phyloP scores from a whole-genome alignment of 64 coral and sea anemone species.

The Astreopora myriophthalma region DNA sequence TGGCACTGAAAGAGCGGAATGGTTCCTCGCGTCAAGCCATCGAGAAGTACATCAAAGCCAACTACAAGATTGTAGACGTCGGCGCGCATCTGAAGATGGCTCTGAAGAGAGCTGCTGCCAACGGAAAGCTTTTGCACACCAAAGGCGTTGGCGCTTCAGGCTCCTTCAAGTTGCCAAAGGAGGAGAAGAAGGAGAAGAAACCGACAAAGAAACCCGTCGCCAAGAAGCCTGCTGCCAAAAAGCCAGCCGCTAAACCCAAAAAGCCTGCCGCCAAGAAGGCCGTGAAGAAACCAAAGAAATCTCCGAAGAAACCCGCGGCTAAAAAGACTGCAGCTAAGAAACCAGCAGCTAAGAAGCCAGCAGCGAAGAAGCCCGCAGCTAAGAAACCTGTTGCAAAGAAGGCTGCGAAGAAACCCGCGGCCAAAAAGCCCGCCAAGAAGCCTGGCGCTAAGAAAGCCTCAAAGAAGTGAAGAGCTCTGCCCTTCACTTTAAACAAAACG shows the following conservation, averaged over 20 bases:
- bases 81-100: background rate
- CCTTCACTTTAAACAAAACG: too few relatives aligned
- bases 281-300: background rate
- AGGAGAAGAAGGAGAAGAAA: background rate
- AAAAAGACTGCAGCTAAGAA: too few relatives aligned
- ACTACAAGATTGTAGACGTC: conserved; percentile 8
- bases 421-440: too few relatives aligned
- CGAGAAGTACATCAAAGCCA: conserved; percentile 32
- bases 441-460: too few relatives aligned
- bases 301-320: too few relatives aligned
- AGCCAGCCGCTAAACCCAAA: background rate
- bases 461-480: too few relatives aligned
- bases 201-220: background rate
- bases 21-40: conserved; percentile 34
- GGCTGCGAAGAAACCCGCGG: too few relatives aligned
- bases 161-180: background rate
- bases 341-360: too few relatives aligned
- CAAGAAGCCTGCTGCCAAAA: too few relatives aligned
- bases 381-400: background rate
- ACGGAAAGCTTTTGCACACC: background rate
- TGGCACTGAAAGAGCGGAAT: background rate
- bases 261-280: background rate
- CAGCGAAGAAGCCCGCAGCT: background rate
- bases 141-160: conserved; percentile 21
- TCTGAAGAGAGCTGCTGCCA: background rate